Evolutionary conservation across 1,140 invertebrate species (phyloP).

Genomic region (Drosophila asahinai): DNA sequence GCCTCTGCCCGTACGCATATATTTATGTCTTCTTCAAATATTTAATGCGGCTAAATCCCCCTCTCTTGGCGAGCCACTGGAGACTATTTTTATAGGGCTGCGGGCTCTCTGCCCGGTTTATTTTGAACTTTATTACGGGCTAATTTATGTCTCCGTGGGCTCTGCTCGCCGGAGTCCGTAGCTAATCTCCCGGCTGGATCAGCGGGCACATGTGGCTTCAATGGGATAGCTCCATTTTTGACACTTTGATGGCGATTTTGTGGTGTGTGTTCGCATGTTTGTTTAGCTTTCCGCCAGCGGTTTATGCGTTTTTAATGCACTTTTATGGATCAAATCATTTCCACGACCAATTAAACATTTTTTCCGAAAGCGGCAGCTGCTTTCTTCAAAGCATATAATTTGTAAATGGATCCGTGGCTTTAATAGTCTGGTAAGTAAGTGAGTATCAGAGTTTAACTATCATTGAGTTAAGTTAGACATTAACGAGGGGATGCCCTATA

Average conservation of each 20-base stretch:
- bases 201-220: conserved; percentile 26
- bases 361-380: conserved; percentile 40
- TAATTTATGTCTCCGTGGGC: conserved; percentile 68
- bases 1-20: conserved; percentile 43
- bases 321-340: conserved; percentile 40
- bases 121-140: conserved; percentile 69
- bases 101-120: conserved; percentile 48
- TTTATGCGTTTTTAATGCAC: conserved; percentile 55
- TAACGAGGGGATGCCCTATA: background rate
- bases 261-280: conserved; percentile 32
- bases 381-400: background rate
- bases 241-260: conserved; percentile 56
- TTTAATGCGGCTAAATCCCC: conserved; percentile 63
- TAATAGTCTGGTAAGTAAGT: background rate
- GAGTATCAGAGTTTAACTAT: background rate
- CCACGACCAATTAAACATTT: conserved; percentile 52
- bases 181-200: conserved; percentile 12
- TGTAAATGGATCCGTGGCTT: background rate
- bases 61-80: conserved; percentile 34
- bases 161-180: background rate
- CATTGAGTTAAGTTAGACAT: background rate
- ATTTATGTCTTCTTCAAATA: conserved; percentile 66
- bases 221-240: conserved; percentile 40
- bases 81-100: conserved; percentile 69
- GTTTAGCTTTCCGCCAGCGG: conserved; percentile 27